These are phyloP conservation scores for Aulostomus chinensis DNA, from an alignment of 2,797 vertebrate genomes.

Conservation along the genomic window DNA sequence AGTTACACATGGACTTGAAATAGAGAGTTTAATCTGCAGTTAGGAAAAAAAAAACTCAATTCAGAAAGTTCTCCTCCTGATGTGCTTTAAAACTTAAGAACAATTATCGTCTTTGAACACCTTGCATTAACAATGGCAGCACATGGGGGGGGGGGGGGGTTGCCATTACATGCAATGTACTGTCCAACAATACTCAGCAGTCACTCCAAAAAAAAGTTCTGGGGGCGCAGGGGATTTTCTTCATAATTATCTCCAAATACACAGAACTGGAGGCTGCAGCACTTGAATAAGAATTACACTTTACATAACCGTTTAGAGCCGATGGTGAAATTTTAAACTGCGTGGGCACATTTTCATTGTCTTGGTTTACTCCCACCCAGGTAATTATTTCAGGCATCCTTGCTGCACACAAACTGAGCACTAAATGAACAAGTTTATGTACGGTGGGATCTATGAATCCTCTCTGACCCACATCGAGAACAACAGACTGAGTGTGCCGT, in stretches of 20 bases:
- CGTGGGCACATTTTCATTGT: constrained; percentile 45
- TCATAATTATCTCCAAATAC: constrained; percentile 23
- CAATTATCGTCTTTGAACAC: too few relatives aligned
- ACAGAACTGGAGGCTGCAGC: constrained; percentile 24
- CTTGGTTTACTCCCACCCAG: constrained; percentile 28
- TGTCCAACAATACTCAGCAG: too few relatives aligned
- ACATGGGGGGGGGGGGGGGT: background rate
- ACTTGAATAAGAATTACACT: constrained; percentile 48
- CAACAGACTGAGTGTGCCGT: constrained; percentile 1
- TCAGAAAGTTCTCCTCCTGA: too few relatives aligned
- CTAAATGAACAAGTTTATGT: constrained; percentile 38
- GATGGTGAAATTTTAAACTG: constrained; percentile 34
- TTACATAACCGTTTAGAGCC: constrained; percentile 52
- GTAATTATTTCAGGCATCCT: constrained; percentile 46
- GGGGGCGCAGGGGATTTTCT: background rate
- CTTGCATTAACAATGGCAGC: too few relatives aligned
- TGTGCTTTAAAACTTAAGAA: too few relatives aligned
- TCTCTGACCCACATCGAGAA: constrained; percentile 38
- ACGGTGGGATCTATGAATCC: constrained; percentile 45
- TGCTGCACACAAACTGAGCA: constrained; percentile 28
- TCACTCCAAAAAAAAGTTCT: constrained; percentile 5
- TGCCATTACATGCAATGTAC: background rate
- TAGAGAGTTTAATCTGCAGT: too few relatives aligned
- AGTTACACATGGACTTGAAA: too few relatives aligned
- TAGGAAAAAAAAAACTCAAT: too few relatives aligned